Percentiles rank a stretch among this genome's conserved stretches.
These are phyloP conservation scores for Lamprotornis superbus DNA, from an alignment of 2,113 vertebrate species.

Conservation along the genomic window DNA sequence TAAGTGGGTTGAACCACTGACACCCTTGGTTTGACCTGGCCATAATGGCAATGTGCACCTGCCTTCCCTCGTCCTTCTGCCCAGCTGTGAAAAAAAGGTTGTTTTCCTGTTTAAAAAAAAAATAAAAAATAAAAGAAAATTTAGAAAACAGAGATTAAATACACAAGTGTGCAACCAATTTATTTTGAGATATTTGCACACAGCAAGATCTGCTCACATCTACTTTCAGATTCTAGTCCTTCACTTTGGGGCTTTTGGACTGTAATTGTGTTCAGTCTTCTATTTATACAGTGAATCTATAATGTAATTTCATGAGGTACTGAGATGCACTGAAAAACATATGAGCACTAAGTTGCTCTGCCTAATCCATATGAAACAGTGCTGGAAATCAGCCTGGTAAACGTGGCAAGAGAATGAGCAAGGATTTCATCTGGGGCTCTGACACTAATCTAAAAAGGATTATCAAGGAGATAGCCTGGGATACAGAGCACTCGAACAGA, in stretches of 20 bases:
- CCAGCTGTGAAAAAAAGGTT: not conserved
- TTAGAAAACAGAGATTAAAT: conserved; percentile 59
- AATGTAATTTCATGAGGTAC: conserved; percentile 80
- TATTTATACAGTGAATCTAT: conserved; percentile 81
- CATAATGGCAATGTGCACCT: not conserved
- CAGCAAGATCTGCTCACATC: conserved; percentile 14
- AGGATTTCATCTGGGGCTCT: conserved; percentile 29
- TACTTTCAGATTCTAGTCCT: conserved; percentile 4
- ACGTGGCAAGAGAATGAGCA: conserved; percentile 30
- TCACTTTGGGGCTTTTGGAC: conserved; percentile 40
- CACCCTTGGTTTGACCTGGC: not conserved
- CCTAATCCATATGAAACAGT: conserved; percentile 81
- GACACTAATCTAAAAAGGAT: conserved; percentile 62
- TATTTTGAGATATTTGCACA: conserved; percentile 9
- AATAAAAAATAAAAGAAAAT: not conserved
- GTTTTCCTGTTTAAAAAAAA: not conserved
- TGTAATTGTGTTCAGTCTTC: conserved; percentile 64
- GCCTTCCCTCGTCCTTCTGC: not conserved
- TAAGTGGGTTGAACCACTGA: not conserved
- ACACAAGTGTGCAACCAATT: conserved; percentile 48
- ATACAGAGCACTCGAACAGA: not conserved
- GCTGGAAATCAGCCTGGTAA: conserved; percentile 67
- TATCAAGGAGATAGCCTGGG: conserved; percentile 20
- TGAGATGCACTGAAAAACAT: conserved; percentile 70
- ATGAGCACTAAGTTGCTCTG: conserved; percentile 50